These are phyloP conservation scores for Prionace glauca DNA, from an alignment of 2,797 vertebrate species.

Conservation along the genomic window DNA sequence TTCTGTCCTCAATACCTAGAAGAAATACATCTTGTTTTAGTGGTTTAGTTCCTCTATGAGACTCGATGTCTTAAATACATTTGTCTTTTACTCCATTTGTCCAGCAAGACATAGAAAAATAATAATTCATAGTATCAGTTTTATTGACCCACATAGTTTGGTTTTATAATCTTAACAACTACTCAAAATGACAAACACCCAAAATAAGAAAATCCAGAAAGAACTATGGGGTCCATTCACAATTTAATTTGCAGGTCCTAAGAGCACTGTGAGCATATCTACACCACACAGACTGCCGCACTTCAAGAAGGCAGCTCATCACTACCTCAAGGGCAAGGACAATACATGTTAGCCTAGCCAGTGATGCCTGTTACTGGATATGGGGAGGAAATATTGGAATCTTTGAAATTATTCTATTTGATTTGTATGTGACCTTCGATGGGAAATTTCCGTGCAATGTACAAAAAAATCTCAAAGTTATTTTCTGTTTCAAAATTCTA, in stretches of 20 bases:
- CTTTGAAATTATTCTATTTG: background rate
- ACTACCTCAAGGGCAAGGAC: no score
- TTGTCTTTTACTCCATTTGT: background rate
- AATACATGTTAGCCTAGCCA: no score
- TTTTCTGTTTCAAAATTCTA: background rate
- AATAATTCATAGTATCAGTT: background rate
- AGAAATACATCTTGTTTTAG: background rate
- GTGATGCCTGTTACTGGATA: background rate
- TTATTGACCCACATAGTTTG: background rate
- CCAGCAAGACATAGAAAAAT: background rate
- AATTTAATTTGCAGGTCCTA: background rate
- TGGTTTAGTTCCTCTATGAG: background rate
- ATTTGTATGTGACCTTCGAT: background rate
- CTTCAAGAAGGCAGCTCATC: no score
- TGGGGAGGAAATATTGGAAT: background rate
- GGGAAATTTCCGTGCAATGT: background rate
- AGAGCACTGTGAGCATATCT: no score
- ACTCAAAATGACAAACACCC: background rate
- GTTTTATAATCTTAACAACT: background rate
- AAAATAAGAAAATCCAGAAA: background rate
- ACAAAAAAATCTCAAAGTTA: background rate
- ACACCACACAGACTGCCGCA: no score
- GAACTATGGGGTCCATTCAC: background rate
- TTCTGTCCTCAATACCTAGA: slow-evolving; percentile 56
- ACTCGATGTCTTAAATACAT: background rate